Base-by-base conservation (phyloP, 1,140 invertebrate genomes). In the Scylla paramamosain region DNA sequence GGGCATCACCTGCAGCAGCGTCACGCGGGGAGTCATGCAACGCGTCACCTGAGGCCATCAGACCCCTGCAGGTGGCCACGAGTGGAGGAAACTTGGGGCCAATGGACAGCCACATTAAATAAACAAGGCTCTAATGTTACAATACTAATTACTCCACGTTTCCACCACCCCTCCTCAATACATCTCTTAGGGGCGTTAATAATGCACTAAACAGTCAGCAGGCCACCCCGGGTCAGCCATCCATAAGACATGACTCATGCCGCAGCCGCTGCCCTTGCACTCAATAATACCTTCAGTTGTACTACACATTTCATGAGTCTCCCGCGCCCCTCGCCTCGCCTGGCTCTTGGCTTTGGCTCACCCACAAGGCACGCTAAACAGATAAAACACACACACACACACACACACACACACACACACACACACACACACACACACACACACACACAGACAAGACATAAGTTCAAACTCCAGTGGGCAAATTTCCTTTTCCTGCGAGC, bases 331-430 rank as follows among this genome's bases (percentile, higher is more conserved):
- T 14, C 31, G 25, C 25, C 39, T 39, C 39, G 10, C 10, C 52
- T 59, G 52, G 16, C 45, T n/a, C 67, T 7, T 77, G 67, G 67
- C 67, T 77, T 77, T 77, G n/a, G n/a, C 67, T 77, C 67, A 77
- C 67, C 67, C 25, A 8, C 8, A n/a, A 20, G 67, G 25, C 25
- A 77, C 25, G 20, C 20, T n/a, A n/a, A n/a, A n/a, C 28, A 48
- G 16, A 90, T 46, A 16, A 20, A 90, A 28, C 39, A 46, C 39
- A 90, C n/a, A 46, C 25, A 8, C 12, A 87, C 28, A 46, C 32
- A 90, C 88, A 90, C 88, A 90, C n/a, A 46, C 67, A 77, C 86
- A 88, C 86, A 46, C 88, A 46, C 32, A 28, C 48, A 46, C 10
- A 39, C 87, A 90, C 48, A 90, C 88, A 39, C 32, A 90, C 88